These are phyloP conservation scores for Bufo bufo DNA, from an alignment of 2,113 vertebrate genomes.

Conservation along the genomic window DNA sequence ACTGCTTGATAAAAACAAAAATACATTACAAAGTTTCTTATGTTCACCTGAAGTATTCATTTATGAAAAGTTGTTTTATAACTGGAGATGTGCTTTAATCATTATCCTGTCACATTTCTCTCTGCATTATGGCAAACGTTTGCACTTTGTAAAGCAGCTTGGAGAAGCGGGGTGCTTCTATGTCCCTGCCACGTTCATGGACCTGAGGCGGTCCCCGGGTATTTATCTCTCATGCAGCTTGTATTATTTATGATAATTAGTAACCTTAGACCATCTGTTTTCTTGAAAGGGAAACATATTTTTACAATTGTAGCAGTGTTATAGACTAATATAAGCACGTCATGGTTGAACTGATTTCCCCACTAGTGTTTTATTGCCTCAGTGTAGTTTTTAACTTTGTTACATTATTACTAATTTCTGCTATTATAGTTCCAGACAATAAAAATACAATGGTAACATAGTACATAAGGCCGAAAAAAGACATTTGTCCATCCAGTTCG, in stretches of 20 bases:
- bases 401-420: conserved; percentile 31
- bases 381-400: conserved; percentile 27
- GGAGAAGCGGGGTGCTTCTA: conserved; percentile 11
- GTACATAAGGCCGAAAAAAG: no score
- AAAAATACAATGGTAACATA: conserved; percentile 49
- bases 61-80: no score
- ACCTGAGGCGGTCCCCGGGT: conserved; percentile 27
- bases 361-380: not conserved
- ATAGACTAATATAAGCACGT: conserved; percentile 2
- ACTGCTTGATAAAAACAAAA: no score
- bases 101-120: not conserved
- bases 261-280: conserved; percentile 39
- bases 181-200: conserved; percentile 1
- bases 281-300: not conserved
- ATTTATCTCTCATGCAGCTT: not conserved
- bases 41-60: no score
- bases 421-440: not conserved
- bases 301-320: not conserved
- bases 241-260: conserved; percentile 53
- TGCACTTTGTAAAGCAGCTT: not conserved
- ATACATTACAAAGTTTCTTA: no score
- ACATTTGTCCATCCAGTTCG: no score
- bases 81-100: no score
- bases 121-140: not conserved
- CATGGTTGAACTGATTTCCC: not conserved